These are phyloP conservation scores for Eustalomyia histrio DNA, from an alignment of 2,888 invertebrate species.

Conservation along the genomic window DNA sequence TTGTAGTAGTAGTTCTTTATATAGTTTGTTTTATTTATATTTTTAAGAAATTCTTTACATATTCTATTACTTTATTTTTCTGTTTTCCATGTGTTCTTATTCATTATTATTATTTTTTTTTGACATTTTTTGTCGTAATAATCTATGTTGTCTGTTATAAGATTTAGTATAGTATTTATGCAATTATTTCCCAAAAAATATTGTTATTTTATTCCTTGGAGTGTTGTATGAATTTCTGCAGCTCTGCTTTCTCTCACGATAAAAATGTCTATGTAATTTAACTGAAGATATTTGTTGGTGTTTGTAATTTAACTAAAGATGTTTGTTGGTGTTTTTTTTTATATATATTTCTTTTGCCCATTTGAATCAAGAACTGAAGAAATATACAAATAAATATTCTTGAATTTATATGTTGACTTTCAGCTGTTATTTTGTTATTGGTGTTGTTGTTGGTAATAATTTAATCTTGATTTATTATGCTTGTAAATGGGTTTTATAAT, in stretches of 20 bases:
- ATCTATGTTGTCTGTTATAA: slow-evolving; percentile 30
- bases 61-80: neutral
- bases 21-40: too few species aligned
- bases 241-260: neutral
- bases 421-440: neutral
- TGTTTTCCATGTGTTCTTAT: neutral
- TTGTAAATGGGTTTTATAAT: slow-evolving; percentile 33
- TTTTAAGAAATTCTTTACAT: neutral
- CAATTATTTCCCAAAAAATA: neutral
- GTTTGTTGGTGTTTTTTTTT: neutral
- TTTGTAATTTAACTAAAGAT: neutral
- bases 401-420: neutral
- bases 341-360: too few species aligned
- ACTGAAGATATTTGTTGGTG: neutral
- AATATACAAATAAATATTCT: slow-evolving; percentile 11
- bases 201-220: neutral
- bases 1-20: neutral
- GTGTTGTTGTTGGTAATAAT: slow-evolving; percentile 15
- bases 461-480: slow-evolving; percentile 40
- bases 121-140: slow-evolving; percentile 16
- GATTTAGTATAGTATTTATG: slow-evolving; percentile 31
- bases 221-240: too few species aligned
- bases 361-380: slow-evolving; percentile 10
- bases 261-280: neutral
- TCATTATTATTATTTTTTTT: neutral